A percentile compares a stretch with the other conserved stretches of the same genome.
Conservation (phyloP, 2,113 vertebrate species). For the Myotis lucifugus region DNA sequence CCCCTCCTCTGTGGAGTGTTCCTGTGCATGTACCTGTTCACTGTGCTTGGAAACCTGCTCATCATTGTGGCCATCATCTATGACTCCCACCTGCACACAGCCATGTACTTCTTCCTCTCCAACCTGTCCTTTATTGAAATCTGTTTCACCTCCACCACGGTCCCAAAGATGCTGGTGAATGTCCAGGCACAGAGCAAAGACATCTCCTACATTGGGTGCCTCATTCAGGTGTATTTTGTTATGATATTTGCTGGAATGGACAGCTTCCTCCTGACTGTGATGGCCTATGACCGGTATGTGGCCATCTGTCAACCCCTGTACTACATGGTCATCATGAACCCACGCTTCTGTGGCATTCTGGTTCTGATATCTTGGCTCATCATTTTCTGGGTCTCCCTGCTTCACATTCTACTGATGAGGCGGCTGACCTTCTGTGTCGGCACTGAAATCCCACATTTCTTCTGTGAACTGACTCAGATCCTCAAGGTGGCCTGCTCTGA, state of each 20-base stretch:
- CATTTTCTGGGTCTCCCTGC: background rate
- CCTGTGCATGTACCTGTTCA: conserved; percentile 4
- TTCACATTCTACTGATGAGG: background rate
- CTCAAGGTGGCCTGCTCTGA: conserved; percentile 40
- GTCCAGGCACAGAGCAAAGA: background rate
- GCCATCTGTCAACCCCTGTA: conserved; percentile 57
- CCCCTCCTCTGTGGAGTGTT: background rate
- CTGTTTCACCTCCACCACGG: conserved; percentile 40
- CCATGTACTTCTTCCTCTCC: conserved; percentile 32
- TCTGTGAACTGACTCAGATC: conserved; percentile 29
- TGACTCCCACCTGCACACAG: background rate
- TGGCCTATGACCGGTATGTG: conserved; percentile 55
- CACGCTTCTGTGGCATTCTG: background rate
- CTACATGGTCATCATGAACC: conserved; percentile 7
- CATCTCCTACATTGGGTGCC: background rate
- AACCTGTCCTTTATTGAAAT: conserved; percentile 42
- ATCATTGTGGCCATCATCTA: background rate
- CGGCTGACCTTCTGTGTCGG: background rate
- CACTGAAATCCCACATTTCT: conserved; percentile 41
- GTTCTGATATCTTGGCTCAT: background rate
- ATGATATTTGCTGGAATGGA: conserved; percentile 47
- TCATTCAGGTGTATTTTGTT: conserved; percentile 25
- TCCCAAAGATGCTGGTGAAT: conserved; percentile 55
- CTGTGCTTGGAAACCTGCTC: background rate
- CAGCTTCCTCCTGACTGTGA: background rate